phyloP scores from a whole-genome alignment of 64 coral and sea anemone genomes.

The Platygyra sinensis region DNA sequence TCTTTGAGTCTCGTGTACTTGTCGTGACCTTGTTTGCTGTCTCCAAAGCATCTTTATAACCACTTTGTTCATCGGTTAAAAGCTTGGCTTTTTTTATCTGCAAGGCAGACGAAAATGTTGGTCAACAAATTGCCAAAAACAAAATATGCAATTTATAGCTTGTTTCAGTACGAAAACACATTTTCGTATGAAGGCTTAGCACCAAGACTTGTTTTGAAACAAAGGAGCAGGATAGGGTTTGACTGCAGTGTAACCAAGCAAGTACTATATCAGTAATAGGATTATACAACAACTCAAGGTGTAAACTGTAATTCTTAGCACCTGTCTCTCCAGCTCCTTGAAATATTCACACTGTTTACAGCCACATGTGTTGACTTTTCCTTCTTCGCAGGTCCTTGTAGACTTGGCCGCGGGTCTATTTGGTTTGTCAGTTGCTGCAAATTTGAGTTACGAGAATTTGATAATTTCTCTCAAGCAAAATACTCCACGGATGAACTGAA shows the following conservation, averaged over 20 bases:
- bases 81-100: constrained; percentile 9
- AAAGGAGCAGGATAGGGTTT: no score
- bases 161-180: no score
- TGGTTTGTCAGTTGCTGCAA: neutral
- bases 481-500: neutral
- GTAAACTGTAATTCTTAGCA: neutral
- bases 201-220: no score
- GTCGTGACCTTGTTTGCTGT: neutral
- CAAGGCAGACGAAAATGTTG: neutral
- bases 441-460: neutral
- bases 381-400: neutral
- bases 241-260: no score
- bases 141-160: no score
- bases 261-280: no score
- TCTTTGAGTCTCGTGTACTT: neutral
- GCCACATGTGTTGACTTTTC: neutral
- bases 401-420: neutral
- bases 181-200: no score
- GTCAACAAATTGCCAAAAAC: neutral
- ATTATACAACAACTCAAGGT: neutral
- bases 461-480: neutral
- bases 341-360: constrained; percentile 62
- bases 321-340: constrained; percentile 44
- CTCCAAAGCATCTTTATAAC: neutral
- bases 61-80: neutral